Percentiles rank a stretch among this genome's conserved stretches.
Conservation (phyloP, 2,113 vertebrate species). For the Rhea americana region DNA sequence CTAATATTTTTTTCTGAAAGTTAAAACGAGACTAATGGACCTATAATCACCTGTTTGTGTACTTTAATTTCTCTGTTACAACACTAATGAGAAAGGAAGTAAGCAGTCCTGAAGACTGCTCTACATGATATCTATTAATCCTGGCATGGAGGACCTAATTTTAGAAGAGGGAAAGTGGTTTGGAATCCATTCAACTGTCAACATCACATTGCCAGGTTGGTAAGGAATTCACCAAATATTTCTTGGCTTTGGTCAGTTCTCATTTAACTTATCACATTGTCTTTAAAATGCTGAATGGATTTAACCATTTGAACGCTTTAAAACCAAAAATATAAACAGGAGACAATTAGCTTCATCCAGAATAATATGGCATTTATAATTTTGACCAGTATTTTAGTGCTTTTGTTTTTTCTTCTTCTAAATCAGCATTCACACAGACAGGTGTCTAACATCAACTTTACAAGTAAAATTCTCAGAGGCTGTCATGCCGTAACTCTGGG, state of each 20-base stretch:
- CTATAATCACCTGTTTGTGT: not conserved
- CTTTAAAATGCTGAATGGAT: not conserved
- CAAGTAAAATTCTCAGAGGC: not conserved
- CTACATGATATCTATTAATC: not conserved
- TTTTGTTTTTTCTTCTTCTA: not conserved
- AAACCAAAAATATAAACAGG: not conserved
- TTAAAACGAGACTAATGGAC: not conserved
- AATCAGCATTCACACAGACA: not conserved
- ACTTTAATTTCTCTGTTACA: not conserved
- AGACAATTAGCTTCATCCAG: not conserved
- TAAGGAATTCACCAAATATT: not conserved
- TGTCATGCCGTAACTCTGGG: not conserved
- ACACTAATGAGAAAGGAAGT: not conserved
- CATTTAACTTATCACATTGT: not conserved
- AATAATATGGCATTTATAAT: not conserved
- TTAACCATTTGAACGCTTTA: too few relatives aligned
- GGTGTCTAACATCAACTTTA: not conserved
- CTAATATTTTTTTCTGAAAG: not conserved
- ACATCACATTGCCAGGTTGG: not conserved
- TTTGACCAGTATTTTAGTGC: not conserved
- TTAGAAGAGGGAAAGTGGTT: not conserved
- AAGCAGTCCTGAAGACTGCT: not conserved
- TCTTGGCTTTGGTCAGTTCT: not conserved
- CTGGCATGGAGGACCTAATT: not conserved
- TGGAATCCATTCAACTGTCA: not conserved